phyloP scores from a whole-genome alignment of 1,140 invertebrate species.

The Pogonomyrmex barbatus region DNA sequence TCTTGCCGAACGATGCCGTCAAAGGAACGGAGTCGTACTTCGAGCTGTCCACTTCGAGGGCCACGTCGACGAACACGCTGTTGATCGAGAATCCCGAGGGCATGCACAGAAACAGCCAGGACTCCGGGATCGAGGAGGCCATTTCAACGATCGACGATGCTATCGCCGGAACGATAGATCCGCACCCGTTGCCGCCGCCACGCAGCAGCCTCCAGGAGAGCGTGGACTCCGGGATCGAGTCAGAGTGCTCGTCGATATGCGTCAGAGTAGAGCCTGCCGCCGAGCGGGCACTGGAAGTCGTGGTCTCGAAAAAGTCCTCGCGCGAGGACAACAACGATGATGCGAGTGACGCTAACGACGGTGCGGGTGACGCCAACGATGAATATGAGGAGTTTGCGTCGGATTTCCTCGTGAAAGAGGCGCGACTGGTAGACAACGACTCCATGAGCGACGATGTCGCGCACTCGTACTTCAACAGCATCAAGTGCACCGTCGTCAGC shows the following conservation, averaged over 20 bases:
- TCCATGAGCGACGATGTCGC: constrained; percentile 51
- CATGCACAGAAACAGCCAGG: constrained; percentile 72
- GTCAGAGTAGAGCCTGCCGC: constrained; percentile 58
- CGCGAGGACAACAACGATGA: constrained; percentile 15
- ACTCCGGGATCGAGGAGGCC: constrained; percentile 71
- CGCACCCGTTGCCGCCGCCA: constrained; percentile 12
- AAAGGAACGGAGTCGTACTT: constrained; percentile 56
- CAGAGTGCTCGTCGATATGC: constrained; percentile 77
- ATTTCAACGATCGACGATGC: constrained; percentile 61
- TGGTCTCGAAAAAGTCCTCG: neutral
- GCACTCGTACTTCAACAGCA: constrained; percentile 61
- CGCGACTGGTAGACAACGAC: constrained; percentile 48
- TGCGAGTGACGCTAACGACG: no score
- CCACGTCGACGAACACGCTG: constrained; percentile 61
- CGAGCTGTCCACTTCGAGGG: constrained; percentile 50
- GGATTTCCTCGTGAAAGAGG: constrained; percentile 48
- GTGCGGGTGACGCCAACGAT: constrained; percentile 24
- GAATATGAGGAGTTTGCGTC: constrained; percentile 60
- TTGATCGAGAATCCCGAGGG: constrained; percentile 68
- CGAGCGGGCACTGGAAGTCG: constrained; percentile 22
- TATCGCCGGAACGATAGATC: constrained; percentile 25
- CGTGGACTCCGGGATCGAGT: constrained; percentile 76
- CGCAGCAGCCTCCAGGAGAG: constrained; percentile 73
- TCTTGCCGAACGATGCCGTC: constrained; percentile 14
- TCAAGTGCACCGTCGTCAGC: constrained; percentile 63